phyloP scores from a whole-genome alignment of 2,113 vertebrate genomes.

The Bungarus multicinctus region DNA sequence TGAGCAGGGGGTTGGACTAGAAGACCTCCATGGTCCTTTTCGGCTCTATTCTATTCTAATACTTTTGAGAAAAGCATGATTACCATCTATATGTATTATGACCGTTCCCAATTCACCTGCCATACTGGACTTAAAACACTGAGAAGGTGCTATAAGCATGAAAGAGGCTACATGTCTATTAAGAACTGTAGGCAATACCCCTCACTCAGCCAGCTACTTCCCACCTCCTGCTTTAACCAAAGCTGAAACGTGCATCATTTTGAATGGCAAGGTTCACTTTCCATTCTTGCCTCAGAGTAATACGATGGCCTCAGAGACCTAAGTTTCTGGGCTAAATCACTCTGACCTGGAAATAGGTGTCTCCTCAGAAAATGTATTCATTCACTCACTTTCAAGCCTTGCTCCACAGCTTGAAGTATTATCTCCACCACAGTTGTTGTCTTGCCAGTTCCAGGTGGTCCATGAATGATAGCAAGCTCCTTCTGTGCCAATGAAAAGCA shows the following conservation, averaged over 20 bases:
- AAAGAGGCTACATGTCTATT: not conserved
- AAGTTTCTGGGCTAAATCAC: not conserved
- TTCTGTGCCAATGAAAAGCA: conserved; percentile 86
- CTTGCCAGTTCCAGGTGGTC: conserved; percentile 94
- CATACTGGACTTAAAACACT: not conserved
- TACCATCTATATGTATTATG: not conserved
- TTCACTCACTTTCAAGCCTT: conserved; percentile 82
- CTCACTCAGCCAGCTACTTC: not conserved
- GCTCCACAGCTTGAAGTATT: conserved; percentile 86
- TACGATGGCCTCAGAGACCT: not conserved
- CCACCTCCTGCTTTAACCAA: not conserved
- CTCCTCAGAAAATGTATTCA: not conserved
- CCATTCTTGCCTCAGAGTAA: not conserved
- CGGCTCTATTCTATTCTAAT: not conserved
- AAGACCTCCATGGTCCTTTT: too few species aligned
- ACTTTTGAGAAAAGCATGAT: not conserved
- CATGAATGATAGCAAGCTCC: conserved; percentile 91
- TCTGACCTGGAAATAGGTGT: not conserved
- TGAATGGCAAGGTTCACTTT: not conserved
- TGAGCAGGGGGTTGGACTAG: too few species aligned
- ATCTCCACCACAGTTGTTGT: conserved; percentile 93
- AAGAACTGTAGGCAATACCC: not conserved
- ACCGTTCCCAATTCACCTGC: not conserved
- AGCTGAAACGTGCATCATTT: not conserved
- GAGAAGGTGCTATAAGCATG: not conserved